Conservation (phyloP, 2,113 vertebrate species). For the Pagrus major region DNA sequence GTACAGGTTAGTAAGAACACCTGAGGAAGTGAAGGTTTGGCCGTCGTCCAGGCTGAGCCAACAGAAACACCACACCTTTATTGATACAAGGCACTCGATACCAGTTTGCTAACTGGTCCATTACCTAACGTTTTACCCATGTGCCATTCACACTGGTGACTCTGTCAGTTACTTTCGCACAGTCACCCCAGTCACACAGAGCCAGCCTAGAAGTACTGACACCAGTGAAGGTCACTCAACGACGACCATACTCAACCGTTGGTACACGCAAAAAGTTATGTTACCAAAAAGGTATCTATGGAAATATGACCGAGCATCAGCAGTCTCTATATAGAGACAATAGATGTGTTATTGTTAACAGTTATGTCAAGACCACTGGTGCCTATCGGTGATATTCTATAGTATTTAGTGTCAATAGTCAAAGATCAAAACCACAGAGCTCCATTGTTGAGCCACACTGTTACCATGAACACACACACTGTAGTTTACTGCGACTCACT, state of each 20-base stretch:
- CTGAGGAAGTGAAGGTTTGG: neutral
- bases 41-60: neutral
- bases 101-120: constrained; percentile 12
- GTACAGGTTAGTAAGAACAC: neutral
- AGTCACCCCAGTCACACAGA: neutral
- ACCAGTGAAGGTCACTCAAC: neutral
- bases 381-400: too few species aligned
- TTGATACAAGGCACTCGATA: constrained; percentile 37
- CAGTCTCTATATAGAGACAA: neutral
- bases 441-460: neutral
- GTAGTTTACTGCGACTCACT: too few species aligned
- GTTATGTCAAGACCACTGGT: too few species aligned
- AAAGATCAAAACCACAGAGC: neutral
- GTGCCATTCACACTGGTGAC: neutral
- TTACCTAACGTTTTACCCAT: neutral
- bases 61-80: constrained; percentile 31
- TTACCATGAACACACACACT: neutral
- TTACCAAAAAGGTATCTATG: neutral
- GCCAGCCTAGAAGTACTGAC: neutral
- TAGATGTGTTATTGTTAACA: neutral
- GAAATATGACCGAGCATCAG: neutral
- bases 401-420: too few species aligned
- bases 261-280: neutral
- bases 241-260: too few species aligned
- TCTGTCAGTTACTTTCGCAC: neutral